Evolutionary conservation across 2,888 invertebrate genomes (phyloP), one percentile per base, ranked within the genome.

Genomic region (Scaptomyza polygonia): DNA sequence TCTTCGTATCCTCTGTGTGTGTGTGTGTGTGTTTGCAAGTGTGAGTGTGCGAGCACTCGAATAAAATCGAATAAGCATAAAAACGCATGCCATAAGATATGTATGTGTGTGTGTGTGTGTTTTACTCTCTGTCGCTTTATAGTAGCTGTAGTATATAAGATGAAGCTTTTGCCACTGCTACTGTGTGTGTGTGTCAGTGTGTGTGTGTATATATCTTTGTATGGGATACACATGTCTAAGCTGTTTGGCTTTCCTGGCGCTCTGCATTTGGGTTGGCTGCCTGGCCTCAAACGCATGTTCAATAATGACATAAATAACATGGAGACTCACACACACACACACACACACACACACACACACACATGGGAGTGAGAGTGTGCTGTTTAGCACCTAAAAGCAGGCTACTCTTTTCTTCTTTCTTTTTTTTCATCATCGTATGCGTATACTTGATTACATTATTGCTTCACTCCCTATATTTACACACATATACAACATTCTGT

Each of bases 31-130:
- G 61, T 65, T 25, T 58, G 48, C 45, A 42, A 58, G 63, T 63
- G 52, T 80, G 57, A 66, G 62, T 44, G 74, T 62, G 59, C 45
- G 69, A 81, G 80, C 88, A 86, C 80, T 81, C 83, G 88, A 88
- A 88, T 82, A 84, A 82, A 82, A 82, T 82, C 82, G 82, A 82
- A 82, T 82, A 82, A 82, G 82, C 82, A 88, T 82, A 82, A 82
- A 82, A 82, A 82, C 82, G 82, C 82, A 82, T 77, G 72, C 69
- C 68, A 82, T 79, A 72, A 75, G 76, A 68, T 78, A 81, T 81
- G 53, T 64, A 30, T 48, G 39, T 53, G 14, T 30, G 21, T 47
- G 40, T 55, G 40, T 49, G 47, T 45, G 61, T 42, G 52, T 52
- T 36, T 30, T 61, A 54, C 72, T 66, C 68, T 67, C 76, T 45